Evolutionary conservation across 2,797 vertebrate species (phyloP).

Genomic region (Zalophus californianus): DNA sequence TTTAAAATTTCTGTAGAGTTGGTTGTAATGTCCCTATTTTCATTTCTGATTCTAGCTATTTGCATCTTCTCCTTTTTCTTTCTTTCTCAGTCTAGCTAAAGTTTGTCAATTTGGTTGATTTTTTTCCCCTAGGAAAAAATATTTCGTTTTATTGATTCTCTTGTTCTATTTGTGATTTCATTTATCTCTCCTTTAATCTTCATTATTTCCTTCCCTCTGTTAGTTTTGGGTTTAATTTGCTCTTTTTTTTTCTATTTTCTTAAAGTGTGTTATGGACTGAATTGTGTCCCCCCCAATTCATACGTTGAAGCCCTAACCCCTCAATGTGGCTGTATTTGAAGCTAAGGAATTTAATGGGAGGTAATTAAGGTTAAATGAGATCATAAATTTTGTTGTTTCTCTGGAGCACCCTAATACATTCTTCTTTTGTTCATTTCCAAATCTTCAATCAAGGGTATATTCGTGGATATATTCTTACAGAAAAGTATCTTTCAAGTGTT

Average conservation of each 20-base stretch:
- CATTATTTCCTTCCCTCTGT: neutral
- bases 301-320: neutral
- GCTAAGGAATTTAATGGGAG: neutral
- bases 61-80: neutral
- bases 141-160: neutral
- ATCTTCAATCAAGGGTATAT: neutral
- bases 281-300: neutral
- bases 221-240: neutral
- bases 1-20: neutral
- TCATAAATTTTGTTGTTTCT: neutral
- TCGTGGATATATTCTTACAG: neutral
- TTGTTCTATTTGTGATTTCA: neutral
- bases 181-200: neutral
- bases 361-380: neutral
- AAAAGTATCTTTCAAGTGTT: neutral
- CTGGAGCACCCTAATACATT: neutral
- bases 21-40: neutral
- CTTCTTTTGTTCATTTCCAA: neutral
- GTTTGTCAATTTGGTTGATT: neutral
- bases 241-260: neutral
- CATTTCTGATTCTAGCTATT: constrained; percentile 39
- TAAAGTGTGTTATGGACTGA: neutral
- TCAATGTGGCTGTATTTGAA: neutral
- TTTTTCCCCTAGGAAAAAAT: neutral
- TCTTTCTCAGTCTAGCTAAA: neutral